Conservation (phyloP, 2,113 vertebrate species). For the Chaetops frenatus region DNA sequence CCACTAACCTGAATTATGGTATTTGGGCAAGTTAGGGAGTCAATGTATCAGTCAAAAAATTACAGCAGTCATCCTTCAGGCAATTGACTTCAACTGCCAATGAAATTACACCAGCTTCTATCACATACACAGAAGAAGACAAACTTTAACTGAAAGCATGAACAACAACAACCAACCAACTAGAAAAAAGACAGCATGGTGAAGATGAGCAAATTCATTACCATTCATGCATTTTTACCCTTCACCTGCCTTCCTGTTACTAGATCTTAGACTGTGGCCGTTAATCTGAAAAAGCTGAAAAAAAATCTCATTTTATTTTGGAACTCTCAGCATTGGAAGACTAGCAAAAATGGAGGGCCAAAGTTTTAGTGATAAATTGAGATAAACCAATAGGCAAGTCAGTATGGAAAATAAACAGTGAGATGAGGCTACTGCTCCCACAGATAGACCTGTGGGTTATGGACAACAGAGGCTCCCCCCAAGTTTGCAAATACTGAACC, state of each 20-base stretch:
- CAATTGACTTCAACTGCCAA: neutral
- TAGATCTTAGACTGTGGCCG: rapidly evolving
- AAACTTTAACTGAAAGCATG: neutral
- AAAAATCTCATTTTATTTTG: neutral
- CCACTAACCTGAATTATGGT: neutral
- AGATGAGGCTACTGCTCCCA: neutral
- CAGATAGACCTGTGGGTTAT: neutral
- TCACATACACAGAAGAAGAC: neutral
- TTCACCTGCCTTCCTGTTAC: neutral
- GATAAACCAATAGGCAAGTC: neutral
- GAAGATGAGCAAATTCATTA: neutral
- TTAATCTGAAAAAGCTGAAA: neutral
- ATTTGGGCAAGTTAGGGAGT: neutral
- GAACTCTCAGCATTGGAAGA: neutral
- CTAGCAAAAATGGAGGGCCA: neutral
- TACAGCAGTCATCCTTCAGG: neutral
- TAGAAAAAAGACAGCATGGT: neutral
- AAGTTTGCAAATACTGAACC: neutral
- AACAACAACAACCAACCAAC: neutral
- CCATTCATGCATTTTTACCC: neutral
- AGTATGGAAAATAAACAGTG: neutral
- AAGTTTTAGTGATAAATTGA: neutral
- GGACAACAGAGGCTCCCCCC: neutral
- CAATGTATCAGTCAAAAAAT: neutral
- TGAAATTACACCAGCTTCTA: neutral